These are phyloP conservation scores for Tapirus indicus DNA, from an alignment of 2,797 vertebrate genomes.

Conservation along the genomic window DNA sequence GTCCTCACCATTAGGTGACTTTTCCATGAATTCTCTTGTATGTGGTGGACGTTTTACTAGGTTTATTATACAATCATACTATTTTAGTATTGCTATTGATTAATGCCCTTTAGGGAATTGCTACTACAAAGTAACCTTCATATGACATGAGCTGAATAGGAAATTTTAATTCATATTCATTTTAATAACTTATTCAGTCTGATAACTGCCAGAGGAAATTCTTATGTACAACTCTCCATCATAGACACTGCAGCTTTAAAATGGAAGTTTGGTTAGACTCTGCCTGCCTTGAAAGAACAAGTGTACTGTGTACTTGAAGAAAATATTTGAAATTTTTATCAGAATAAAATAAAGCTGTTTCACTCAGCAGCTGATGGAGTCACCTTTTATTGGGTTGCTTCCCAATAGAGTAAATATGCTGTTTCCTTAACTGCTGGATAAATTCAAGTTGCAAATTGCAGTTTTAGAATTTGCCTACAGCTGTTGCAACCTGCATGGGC, in stretches of 20 bases:
- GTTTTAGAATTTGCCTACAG: constrained; percentile 39
- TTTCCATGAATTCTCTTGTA: background rate
- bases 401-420: background rate
- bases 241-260: background rate
- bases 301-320: background rate
- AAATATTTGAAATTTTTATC: constrained; percentile 27
- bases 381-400: background rate
- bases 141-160: background rate
- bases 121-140: constrained; percentile 11
- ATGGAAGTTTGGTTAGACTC: background rate
- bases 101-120: background rate
- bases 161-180: constrained; percentile 53
- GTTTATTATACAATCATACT: background rate
- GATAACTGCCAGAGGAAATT: constrained; percentile 4
- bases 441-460: background rate
- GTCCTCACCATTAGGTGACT: background rate
- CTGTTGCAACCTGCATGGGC: background rate
- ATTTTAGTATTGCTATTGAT: constrained; percentile 25
- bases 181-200: constrained; percentile 51
- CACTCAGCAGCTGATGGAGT: background rate
- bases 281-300: background rate
- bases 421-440: background rate
- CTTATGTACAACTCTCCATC: background rate
- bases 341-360: constrained; percentile 42
- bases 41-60: background rate